Evolutionary conservation across 2,113 vertebrate species (phyloP).

Genomic region (Xyrauchen texanus): DNA sequence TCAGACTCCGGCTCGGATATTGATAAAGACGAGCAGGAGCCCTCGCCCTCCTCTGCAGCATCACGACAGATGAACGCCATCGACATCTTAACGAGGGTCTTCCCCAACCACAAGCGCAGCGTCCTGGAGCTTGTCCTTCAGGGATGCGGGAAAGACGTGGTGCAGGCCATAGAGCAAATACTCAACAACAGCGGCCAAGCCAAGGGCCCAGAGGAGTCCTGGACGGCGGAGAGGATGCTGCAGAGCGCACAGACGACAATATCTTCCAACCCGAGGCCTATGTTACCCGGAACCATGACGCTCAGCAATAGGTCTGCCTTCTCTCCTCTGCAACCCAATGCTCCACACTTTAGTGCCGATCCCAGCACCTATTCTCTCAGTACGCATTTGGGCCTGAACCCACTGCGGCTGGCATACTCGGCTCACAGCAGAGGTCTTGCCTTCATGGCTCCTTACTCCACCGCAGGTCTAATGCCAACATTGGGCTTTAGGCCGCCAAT

Average conservation of each 20-base stretch:
- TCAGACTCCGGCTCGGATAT: conserved; percentile 94
- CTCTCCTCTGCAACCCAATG: conserved; percentile 93
- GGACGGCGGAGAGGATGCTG: conserved; percentile 83
- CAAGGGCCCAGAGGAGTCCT: conserved; percentile 78
- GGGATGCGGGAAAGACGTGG: conserved; percentile 96
- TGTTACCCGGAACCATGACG: conserved; percentile 90
- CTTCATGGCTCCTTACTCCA: conserved; percentile 98
- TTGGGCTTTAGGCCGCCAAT: conserved; percentile 95
- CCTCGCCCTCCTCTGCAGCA: conserved; percentile 78
- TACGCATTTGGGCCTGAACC: conserved; percentile 92
- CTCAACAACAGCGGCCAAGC: conserved; percentile 85
- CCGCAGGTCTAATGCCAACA: conserved; percentile 93
- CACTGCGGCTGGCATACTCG: conserved; percentile 94
- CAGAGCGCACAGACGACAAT: conserved; percentile 76
- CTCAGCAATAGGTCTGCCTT: conserved; percentile 96
- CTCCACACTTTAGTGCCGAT: conserved; percentile 90
- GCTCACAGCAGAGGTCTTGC: conserved; percentile 95
- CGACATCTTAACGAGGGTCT: conserved; percentile 95
- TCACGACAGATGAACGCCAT: conserved; percentile 93
- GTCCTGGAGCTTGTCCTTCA: conserved; percentile 96
- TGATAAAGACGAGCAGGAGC: conserved; percentile 91
- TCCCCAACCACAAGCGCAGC: conserved; percentile 94
- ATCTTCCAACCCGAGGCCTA: conserved; percentile 81
- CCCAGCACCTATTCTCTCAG: conserved; percentile 87
- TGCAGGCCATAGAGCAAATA: conserved; percentile 99